A percentile compares a stretch with the other conserved stretches of the same genome.
These are phyloP conservation scores for Diphyllodes magnificus DNA, from an alignment of 2,113 vertebrate species.

Conservation along the genomic window DNA sequence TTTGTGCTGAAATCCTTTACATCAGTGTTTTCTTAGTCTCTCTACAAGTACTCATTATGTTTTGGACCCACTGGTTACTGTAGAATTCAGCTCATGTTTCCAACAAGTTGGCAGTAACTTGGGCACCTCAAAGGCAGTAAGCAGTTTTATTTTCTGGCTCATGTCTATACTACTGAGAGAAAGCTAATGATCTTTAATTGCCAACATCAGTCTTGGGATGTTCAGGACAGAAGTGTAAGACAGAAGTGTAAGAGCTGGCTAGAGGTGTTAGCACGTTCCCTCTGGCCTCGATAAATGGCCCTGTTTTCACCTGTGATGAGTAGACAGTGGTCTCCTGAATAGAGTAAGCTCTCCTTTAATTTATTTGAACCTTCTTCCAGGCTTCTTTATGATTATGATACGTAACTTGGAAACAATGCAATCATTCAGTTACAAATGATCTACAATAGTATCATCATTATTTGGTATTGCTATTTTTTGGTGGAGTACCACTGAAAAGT, in stretches of 20 bases:
- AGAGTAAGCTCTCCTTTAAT: neutral
- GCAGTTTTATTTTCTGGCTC: neutral
- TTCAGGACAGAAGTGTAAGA: neutral
- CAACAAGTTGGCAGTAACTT: neutral
- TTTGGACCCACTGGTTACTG: neutral
- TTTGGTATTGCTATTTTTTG: neutral
- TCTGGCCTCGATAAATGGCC: neutral
- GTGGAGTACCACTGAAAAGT: neutral
- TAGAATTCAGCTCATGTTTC: neutral
- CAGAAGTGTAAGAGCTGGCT: neutral
- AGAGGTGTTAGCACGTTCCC: neutral
- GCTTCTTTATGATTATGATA: neutral
- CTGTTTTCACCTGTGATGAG: neutral
- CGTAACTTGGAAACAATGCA: neutral
- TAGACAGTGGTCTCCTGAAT: neutral
- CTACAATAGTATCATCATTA: neutral
- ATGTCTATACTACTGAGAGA: neutral
- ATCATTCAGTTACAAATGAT: neutral
- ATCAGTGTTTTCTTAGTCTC: slow-evolving; percentile 12
- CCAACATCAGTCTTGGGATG: neutral
- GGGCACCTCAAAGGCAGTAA: neutral
- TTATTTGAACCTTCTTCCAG: neutral
- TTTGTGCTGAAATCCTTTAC: slow-evolving; percentile 23
- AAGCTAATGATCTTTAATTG: neutral
- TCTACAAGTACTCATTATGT: neutral